phyloP scores from a whole-genome alignment of 2,888 invertebrate species.

The Cartodere bifasciata region DNA sequence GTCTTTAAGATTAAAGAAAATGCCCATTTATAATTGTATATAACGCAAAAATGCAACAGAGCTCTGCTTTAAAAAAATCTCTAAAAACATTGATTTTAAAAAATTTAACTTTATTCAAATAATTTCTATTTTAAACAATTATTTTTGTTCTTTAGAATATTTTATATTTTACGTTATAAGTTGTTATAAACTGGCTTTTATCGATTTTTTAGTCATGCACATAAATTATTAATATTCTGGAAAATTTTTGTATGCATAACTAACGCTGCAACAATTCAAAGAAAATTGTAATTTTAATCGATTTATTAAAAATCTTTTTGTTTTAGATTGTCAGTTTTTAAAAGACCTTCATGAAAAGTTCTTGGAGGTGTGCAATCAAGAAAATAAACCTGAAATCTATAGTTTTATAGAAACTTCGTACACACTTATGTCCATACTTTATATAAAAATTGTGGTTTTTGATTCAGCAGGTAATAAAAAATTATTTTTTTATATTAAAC shows the following conservation, averaged over 20 bases:
- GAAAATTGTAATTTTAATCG: too few species aligned
- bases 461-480: constrained; percentile 56
- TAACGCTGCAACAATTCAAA: too few species aligned
- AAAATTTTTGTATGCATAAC: too few species aligned
- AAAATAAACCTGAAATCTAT: constrained; percentile 45
- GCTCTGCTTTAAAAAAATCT: too few species aligned
- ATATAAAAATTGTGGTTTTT: constrained; percentile 60
- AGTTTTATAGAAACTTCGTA: constrained; percentile 69
- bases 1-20: constrained; percentile 12
- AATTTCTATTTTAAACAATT: neutral
- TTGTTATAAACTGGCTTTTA: constrained; percentile 1
- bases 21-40: constrained; percentile 2
- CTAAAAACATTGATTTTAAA: too few species aligned
- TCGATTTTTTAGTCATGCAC: too few species aligned
- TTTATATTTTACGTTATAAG: neutral
- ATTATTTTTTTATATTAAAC: constrained; percentile 2
- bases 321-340: constrained; percentile 57
- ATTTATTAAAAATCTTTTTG: constrained; percentile 1
- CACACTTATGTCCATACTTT: constrained; percentile 61
- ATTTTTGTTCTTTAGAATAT: neutral
- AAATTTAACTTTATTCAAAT: neutral
- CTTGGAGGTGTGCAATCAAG: constrained; percentile 40
- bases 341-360: constrained; percentile 52
- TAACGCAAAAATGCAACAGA: too few species aligned
- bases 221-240: too few species aligned